Evolutionary conservation across 2,797 vertebrate genomes (phyloP).

Genomic region (Myotis daubentonii): DNA sequence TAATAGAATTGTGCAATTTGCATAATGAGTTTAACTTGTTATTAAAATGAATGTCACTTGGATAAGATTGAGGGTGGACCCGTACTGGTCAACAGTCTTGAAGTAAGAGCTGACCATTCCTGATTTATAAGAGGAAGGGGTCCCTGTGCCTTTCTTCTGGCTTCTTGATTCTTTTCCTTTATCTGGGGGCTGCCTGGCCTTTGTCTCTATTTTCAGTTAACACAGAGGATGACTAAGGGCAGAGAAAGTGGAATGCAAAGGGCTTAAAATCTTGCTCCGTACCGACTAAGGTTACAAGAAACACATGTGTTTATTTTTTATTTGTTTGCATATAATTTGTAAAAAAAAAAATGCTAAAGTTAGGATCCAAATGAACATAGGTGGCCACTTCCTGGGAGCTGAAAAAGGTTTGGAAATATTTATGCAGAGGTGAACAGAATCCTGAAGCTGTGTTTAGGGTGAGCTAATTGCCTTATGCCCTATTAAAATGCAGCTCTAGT

Average conservation of each 20-base stretch:
- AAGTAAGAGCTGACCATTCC: constrained; percentile 5
- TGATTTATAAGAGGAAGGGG: not conserved
- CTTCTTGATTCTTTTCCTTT: not conserved
- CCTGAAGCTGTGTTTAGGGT: not conserved
- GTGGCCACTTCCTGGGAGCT: not conserved
- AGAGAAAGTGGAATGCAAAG: not conserved
- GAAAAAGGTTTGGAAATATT: not conserved
- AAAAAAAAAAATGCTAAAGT: not conserved
- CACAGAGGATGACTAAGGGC: not conserved
- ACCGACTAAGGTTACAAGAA: not conserved
- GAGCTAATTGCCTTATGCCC: not conserved
- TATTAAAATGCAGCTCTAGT: not conserved
- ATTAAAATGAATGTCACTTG: constrained; percentile 66
- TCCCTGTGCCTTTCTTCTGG: not conserved
- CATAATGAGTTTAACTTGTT: constrained; percentile 74
- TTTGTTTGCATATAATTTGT: constrained; percentile 29
- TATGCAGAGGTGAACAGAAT: not conserved
- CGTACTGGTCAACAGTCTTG: not conserved
- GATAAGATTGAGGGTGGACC: constrained; percentile 50
- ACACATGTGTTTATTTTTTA: not conserved
- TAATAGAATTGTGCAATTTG: constrained; percentile 76
- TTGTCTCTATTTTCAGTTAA: not conserved
- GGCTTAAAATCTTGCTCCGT: not conserved
- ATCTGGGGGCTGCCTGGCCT: not conserved
- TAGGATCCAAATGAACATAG: not conserved